phyloP scores from a whole-genome alignment of 2,113 vertebrate species.

The Dolichotis patagonum region DNA sequence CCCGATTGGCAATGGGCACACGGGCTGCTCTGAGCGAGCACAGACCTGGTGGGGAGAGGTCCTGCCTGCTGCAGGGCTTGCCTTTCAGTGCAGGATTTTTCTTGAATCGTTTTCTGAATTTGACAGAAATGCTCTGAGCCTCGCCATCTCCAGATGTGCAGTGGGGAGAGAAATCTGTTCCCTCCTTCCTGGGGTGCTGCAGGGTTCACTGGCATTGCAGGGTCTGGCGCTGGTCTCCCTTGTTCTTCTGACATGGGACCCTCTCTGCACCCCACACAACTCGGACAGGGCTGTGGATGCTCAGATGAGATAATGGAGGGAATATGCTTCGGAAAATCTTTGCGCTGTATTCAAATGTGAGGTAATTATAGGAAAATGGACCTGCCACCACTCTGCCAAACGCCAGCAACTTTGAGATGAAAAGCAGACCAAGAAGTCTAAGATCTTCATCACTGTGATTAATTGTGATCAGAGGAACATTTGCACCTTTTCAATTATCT shows the following conservation, averaged over 20 bases:
- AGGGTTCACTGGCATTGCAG: not conserved
- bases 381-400: conserved; percentile 64
- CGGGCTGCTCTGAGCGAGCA: not conserved
- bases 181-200: not conserved
- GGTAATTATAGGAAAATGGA: conserved; percentile 67
- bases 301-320: conserved; percentile 73
- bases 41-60: not conserved
- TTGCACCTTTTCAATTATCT: conserved; percentile 33
- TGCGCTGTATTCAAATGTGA: conserved; percentile 65
- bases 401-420: conserved; percentile 59
- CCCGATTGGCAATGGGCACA: not conserved
- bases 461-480: conserved; percentile 36
- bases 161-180: not conserved
- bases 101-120: not conserved
- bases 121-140: not conserved
- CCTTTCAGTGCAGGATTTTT: not conserved
- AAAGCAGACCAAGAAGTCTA: conserved; percentile 59
- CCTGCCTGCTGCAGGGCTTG: not conserved
- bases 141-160: not conserved
- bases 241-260: not conserved
- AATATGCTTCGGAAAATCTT: conserved; percentile 74
- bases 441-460: conserved; percentile 46
- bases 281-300: not conserved
- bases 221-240: not conserved
- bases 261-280: not conserved